Evolutionary conservation across 1,140 invertebrate species (phyloP), one percentile per base, ranked within the genome.

Genomic region (Carcinoscorpius rotundicauda): DNA sequence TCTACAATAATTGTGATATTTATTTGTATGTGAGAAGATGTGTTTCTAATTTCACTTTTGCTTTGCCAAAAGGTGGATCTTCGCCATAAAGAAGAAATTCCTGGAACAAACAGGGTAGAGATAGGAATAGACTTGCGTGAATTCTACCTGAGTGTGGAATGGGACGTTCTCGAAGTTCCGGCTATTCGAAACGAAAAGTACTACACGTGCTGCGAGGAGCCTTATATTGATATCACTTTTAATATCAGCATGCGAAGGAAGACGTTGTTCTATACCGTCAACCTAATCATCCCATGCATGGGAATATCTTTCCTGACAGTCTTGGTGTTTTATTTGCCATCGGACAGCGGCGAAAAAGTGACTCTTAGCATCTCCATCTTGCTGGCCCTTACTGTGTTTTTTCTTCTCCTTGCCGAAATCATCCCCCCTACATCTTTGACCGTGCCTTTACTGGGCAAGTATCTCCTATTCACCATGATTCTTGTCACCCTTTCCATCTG

Each of bases 381-480:
- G 63, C 88, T 99, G 48, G 98, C 96, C 65, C 81, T 99, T 71
- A 99, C 96, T 8, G 98, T 99, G 86, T 99, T 99, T 80, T 99
- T 99, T 81, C 79, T 99, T 65, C 85, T 99, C 5, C 90, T 99
- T 72, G 97, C 90, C 0, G 92, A 96, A 81, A 97, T 99, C 71
- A 98, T 99, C 78, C 97, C 97, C 3, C 97, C 97, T 0, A 99
- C 97, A 2, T 98, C 95, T 4, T 78, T 99, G 9, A 94, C 96
- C 0, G 81, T 99, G 52, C 97, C 97, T 5, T 80, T 99, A 3
- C 83, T 99, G 8, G 96, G 97, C 49, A 98, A 98, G 79, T 99
- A 99, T 78, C 83, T 99, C 0, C 82, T 99, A 1, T 99, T 99
- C 75, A 99, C 97, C 1, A 98, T 99, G 94, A 84, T 98, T 55